Conservation (phyloP, 1,140 invertebrate species). For the Bicyclus anynana region DNA sequence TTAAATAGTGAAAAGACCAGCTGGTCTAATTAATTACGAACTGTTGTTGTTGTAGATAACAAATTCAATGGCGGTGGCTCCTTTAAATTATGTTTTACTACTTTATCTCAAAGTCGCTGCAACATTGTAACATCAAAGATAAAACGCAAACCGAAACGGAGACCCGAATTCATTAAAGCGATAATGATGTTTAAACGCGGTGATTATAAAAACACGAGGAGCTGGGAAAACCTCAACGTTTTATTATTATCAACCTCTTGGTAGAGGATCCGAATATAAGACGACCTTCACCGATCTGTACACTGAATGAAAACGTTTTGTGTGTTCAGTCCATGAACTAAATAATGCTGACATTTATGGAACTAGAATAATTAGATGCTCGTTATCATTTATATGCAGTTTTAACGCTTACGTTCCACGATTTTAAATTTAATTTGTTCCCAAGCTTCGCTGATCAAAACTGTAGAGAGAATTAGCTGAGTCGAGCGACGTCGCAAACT, state of each 20-base stretch:
- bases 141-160: not conserved
- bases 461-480: conserved; percentile 4
- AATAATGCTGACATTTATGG: no score
- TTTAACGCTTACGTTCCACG: not conserved
- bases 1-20: no score
- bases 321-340: no score
- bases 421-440: conserved; percentile 5
- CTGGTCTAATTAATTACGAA: no score
- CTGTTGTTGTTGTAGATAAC: no score
- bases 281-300: no score
- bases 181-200: conserved; percentile 8
- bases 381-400: not conserved
- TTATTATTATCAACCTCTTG: conserved; percentile 6
- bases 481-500: conserved; percentile 2
- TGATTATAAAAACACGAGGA: conserved; percentile 6
- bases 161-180: conserved; percentile 5
- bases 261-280: no score
- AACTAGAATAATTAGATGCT: not conserved
- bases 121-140: conserved; percentile 1
- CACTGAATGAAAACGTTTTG: no score
- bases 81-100: not conserved
- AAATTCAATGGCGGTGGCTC: no score
- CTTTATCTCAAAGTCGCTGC: not conserved
- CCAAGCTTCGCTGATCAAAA: conserved; percentile 8
- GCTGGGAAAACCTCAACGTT: not conserved